Conservation (phyloP, 2,888 invertebrate genomes). For the Romanomermis culicivorax region DNA sequence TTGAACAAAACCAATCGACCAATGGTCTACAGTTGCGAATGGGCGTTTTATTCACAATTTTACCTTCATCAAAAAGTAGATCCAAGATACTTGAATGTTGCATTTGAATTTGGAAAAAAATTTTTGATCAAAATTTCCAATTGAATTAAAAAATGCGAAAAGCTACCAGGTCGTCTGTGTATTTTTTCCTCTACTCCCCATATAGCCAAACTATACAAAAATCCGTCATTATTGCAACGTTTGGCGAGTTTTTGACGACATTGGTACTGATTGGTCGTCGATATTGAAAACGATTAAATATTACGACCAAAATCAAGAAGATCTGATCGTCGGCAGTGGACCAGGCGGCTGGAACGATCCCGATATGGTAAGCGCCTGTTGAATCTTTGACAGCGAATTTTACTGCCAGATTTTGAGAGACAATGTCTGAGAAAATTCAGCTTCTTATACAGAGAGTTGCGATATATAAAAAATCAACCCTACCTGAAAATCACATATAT, state of each 20-base stretch:
- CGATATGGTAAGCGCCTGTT: constrained; percentile 70
- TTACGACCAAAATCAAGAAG: constrained; percentile 76
- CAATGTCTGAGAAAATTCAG: too few species aligned
- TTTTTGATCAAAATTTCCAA: too few species aligned
- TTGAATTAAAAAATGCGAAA: too few species aligned
- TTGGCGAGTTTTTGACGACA: constrained; percentile 87
- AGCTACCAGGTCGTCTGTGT: neutral
- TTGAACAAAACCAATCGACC: constrained; percentile 65
- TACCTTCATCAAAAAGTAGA: neutral
- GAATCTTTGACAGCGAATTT: too few species aligned
- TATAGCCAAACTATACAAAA: constrained; percentile 58
- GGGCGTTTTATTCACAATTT: constrained; percentile 60
- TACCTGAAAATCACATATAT: too few species aligned
- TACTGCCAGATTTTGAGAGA: too few species aligned
- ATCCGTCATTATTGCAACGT: constrained; percentile 71
- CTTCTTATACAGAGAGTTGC: too few species aligned
- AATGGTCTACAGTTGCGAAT: constrained; percentile 87
- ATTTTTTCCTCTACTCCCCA: neutral
- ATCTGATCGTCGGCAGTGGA: constrained; percentile 67
- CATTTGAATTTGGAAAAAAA: too few species aligned
- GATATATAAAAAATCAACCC: too few species aligned
- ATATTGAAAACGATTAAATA: constrained; percentile 76
- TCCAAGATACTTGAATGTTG: too few species aligned
- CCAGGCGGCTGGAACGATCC: constrained; percentile 96
- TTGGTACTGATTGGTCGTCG: constrained; percentile 82